Evolutionary conservation across 2,113 vertebrate genomes (phyloP), one percentile per base, ranked within the genome.

Genomic region (Kobus ellipsiprymnus): DNA sequence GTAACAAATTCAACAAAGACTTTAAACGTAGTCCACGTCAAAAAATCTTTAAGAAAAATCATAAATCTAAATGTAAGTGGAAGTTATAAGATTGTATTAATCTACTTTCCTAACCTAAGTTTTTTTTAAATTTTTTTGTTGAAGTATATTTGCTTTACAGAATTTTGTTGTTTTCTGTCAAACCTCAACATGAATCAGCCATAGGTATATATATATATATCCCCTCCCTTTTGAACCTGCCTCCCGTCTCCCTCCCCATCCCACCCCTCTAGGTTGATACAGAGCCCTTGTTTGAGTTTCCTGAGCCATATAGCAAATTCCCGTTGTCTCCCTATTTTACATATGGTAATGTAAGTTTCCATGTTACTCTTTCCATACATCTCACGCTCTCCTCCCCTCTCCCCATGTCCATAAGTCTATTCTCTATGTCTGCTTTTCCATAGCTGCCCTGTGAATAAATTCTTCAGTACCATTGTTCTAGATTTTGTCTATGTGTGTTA

Each of bases 281-380:
- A 67, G 64, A 67, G 8, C 64, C 17, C 64, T 1, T 67, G 64
- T 67, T 36, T 36, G 64, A 67, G 17, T 71, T 71, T 36, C 64
- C n/a, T 71, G 17, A 71, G n/a, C 9, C 33, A 71, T 0, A 71
- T 0, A 36, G 64, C 33, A 11, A 36, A 71, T 36, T 67, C 64
- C 17, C 2, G 0, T 10, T 67, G 33, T 6, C 29, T 33, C 29
- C 4, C 33, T 36, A 2, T 67, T 67, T 67, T 19, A 21, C 64
- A 21, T 21, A 4, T 11, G 17, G 33, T 36, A 11, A 36, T 36
- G 4, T 64, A 36, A 71, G 64, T 71, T 10, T 36, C 64, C 64
- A 5, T 11, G n/a, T 36, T 71, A 5, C 17, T 36, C 9, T 36
- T 21, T 5, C n/a, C 64, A 36, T 11, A 11, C n/a, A 11, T 5